Percentiles rank a stretch among this genome's conserved stretches.
Conservation (phyloP, 1,140 invertebrate genomes). For the Leptinotarsa defecta region DNA sequence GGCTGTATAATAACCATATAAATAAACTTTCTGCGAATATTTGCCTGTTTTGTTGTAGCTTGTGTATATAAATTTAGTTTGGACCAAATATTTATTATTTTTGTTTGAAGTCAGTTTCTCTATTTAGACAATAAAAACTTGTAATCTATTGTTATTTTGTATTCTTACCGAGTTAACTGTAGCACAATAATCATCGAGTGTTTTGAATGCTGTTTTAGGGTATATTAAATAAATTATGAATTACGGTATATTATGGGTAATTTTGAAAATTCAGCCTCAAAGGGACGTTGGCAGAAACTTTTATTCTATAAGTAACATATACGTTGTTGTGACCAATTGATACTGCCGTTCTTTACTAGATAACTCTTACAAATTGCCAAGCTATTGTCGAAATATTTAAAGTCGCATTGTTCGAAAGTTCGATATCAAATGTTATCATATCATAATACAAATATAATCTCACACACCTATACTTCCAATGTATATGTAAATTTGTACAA, state of each 20-base stretch:
- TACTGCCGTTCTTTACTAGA: slow-evolving; percentile 48
- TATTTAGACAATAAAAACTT: slow-evolving; percentile 4
- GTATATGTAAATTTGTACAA: slow-evolving; percentile 51
- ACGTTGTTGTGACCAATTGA: slow-evolving; percentile 42
- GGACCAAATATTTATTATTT: slow-evolving; percentile 34
- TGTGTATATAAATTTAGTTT: slow-evolving; percentile 42
- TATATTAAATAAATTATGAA: not conserved
- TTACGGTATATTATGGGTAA: not conserved
- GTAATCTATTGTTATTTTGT: slow-evolving; percentile 3
- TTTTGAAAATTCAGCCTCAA: slow-evolving; percentile 6
- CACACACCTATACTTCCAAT: slow-evolving; percentile 42
- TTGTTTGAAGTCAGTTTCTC: slow-evolving; percentile 16
- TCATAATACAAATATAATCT: slow-evolving; percentile 38
- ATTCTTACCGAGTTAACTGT: slow-evolving; percentile 1
- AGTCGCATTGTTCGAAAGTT: slow-evolving; percentile 34
- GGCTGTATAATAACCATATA: slow-evolving; percentile 55
- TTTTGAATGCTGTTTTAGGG: not conserved
- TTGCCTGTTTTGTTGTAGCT: slow-evolving; percentile 43
- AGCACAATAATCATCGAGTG: not conserved
- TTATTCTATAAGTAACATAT: slow-evolving; percentile 31
- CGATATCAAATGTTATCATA: slow-evolving; percentile 51
- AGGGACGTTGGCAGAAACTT: slow-evolving; percentile 37
- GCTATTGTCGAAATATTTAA: slow-evolving; percentile 37
- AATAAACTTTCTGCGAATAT: slow-evolving; percentile 46
- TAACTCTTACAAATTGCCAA: slow-evolving; percentile 35